Base-by-base conservation (phyloP, 2,113 vertebrate genomes). In the Gallinago paraguaiae region DNA sequence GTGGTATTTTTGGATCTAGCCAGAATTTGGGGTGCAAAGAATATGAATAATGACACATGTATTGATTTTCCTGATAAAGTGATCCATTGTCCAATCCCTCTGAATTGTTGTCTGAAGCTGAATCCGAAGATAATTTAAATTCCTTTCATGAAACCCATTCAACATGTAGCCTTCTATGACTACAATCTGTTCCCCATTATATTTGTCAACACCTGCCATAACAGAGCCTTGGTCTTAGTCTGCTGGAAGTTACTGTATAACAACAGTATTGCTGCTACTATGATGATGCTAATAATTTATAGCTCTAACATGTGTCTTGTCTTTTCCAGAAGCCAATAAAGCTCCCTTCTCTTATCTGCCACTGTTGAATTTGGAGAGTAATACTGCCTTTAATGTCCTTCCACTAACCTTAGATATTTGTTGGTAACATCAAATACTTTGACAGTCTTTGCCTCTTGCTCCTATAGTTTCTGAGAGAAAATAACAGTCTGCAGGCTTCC, bases 331-430 rank as follows among this genome's bases (percentile, higher is more conserved):
- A 92, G 60, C 64, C 56, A 74, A 82, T 45, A 67, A 90, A 86
- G 51, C 19, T 92, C 28, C 53, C 61, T 88, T 74, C 18, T 80
- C 51, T 78, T 93, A 43, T 86, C 69, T 93, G 33, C 43, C 43
- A 24, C 48, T 68, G 15, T 71, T 84, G 59, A 68, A 93, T 90
- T 81, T 86, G 82, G 43, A 90, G 48, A 86, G 18, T 75, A 75
- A 48, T 91, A 37, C 33, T 76, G 68, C 82, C 28, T 93, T 82
- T 82, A 69, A 50, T 54, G 37, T 60, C 70, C 45, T 92, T 84
- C 37, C 50, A 59, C 39, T 84, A 90, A 82, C 57, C 50, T 71
- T 78, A 90, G n/a, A 20, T 92, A 92, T 91, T 82, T 88, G 80
- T 48, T 57, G 60, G 30, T 86, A 83, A 25, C 1, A 2, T 86